Conservation (phyloP, 1,140 invertebrate genomes). For the Caerostris extrusa region DNA sequence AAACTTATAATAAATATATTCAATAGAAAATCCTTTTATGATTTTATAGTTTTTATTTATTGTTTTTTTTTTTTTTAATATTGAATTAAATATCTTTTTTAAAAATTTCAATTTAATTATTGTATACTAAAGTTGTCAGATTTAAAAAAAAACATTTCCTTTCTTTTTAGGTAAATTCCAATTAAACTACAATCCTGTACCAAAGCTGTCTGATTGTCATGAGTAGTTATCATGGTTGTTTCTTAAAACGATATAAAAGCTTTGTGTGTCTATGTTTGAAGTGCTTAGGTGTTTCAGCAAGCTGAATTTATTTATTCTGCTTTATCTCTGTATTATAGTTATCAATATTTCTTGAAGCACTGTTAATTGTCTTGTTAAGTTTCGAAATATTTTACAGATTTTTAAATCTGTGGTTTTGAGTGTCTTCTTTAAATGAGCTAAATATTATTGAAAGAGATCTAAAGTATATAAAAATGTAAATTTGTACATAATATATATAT, state of each 20-base stretch:
- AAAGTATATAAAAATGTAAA: slow-evolving; percentile 24
- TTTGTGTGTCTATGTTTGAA: slow-evolving; percentile 1
- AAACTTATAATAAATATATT: too few relatives aligned
- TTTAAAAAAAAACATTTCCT: too few relatives aligned
- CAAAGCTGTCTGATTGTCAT: slow-evolving; percentile 73
- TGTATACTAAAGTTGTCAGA: too few relatives aligned
- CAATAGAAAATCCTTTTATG: too few relatives aligned
- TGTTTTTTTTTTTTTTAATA: background rate
- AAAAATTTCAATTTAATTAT: too few relatives aligned
- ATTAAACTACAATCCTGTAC: slow-evolving; percentile 64
- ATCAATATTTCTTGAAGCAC: slow-evolving; percentile 46
- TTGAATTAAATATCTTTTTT: background rate
- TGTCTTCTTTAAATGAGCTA: slow-evolving; percentile 40
- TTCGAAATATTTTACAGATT: slow-evolving; percentile 46
- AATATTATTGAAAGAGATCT: slow-evolving; percentile 20
- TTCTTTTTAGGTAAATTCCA: slow-evolving; percentile 70
- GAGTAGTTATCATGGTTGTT: slow-evolving; percentile 40
- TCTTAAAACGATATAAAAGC: background rate
- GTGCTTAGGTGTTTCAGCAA: slow-evolving; percentile 6
- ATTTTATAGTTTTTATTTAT: too few relatives aligned
- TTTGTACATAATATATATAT: slow-evolving; percentile 14
- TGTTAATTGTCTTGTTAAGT: slow-evolving; percentile 46
- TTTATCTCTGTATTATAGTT: slow-evolving; percentile 7
- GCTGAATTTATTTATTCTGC: slow-evolving; percentile 49
- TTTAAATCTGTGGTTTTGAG: slow-evolving; percentile 48